Percentiles rank a stretch among this genome's conserved stretches.
phyloP scores from a whole-genome alignment of 2,888 invertebrate species.

The Ophion ellenae region DNA sequence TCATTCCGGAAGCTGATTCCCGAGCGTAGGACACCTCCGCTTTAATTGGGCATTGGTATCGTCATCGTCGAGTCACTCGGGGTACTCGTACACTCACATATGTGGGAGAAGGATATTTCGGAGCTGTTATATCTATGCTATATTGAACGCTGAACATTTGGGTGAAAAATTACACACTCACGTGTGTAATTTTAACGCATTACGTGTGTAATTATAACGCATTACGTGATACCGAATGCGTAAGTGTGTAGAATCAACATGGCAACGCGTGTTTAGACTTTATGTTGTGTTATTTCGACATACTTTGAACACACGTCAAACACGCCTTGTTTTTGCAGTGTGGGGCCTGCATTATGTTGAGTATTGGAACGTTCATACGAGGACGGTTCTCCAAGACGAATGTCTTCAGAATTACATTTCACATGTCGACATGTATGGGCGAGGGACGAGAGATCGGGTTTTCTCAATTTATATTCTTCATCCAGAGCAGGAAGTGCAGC shows the following conservation, averaged over 20 bases:
- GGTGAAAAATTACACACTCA: too few relatives aligned
- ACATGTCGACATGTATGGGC: neutral
- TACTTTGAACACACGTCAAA: too few relatives aligned
- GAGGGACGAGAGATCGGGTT: neutral
- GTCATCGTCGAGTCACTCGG: slow-evolving; percentile 58
- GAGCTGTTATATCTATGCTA: too few relatives aligned
- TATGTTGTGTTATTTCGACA: too few relatives aligned
- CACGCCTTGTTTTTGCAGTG: too few relatives aligned
- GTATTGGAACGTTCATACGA: neutral
- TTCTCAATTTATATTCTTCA: slow-evolving; percentile 55
- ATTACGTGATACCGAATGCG: too few relatives aligned
- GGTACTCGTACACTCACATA: slow-evolving; percentile 18
- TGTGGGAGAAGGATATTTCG: neutral
- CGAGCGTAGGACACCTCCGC: slow-evolving; percentile 40
- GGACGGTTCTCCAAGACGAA: neutral
- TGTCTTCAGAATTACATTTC: neutral
- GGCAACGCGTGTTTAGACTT: too few relatives aligned
- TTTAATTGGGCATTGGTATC: slow-evolving; percentile 64
- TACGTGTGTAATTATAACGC: too few relatives aligned
- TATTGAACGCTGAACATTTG: too few relatives aligned
- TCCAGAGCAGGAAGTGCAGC: slow-evolving; percentile 19
- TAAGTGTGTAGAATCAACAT: too few relatives aligned
- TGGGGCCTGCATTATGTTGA: neutral
- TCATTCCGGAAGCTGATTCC: slow-evolving; percentile 42
- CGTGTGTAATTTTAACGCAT: too few relatives aligned